Evolutionary conservation across 2,797 vertebrate species (phyloP), one percentile per base, ranked within the genome.

Genomic region (Champsocephalus esox): DNA sequence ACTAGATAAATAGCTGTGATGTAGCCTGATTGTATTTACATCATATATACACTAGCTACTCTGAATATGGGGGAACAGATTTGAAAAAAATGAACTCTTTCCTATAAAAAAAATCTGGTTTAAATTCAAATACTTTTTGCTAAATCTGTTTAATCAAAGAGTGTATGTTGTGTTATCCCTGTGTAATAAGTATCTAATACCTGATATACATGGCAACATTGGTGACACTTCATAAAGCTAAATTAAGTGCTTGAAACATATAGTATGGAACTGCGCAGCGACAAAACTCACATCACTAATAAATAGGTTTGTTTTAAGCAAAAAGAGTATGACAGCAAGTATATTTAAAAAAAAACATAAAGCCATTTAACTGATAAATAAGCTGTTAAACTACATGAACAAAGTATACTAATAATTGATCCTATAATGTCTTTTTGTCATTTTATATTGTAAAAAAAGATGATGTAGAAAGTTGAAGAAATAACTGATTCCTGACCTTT

Each of bases 291-390:
- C 63, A 66, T 75, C 65, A 56, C 61, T 41, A 3, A 62, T 73
- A 76, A 65, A 81, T 61, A 75, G 3, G 51, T 57, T 68, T 38
- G 49, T 79, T 83, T 55, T 66, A 75, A 77, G 73, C 55, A 91
- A 38, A 90, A 91, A 93, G 88, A 93, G 90, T 92, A 92, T 90
- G 90, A 94, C 91, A 93, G 93, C 90, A 90, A 64, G 66, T 79
- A 9, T 38, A 38, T 38, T 9, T 38, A 7, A 7, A 7, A 38
- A 34, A 38, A 38, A 38, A 38, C 7, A 1, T 9, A 9, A 38
- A 38, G 34, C 34, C 34, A 9, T 38, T 38, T 38, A 38, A 38
- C 34, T 38, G 2, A 60, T 60, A 59, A 67, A 19, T 4, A 58
- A 65, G 12, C 45, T 14, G n/a, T 24, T 63, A 45, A 48, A 66